Conservation (phyloP, 2,797 vertebrate genomes). For the Sphenopsis melanotis region DNA sequence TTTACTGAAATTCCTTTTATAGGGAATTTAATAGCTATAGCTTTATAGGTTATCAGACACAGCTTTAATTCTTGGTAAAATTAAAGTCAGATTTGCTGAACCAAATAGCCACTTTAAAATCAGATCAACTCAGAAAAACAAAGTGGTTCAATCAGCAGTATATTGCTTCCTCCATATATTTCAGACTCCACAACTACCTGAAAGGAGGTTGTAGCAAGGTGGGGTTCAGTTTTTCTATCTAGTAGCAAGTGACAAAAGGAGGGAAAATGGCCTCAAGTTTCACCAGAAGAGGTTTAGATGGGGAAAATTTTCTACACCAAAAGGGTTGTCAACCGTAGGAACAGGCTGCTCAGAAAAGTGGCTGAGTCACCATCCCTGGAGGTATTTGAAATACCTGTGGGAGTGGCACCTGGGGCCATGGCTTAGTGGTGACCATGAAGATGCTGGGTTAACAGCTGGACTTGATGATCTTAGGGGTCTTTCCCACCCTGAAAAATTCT, state of each 20-base stretch:
- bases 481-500: neutral
- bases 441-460: neutral
- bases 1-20: neutral
- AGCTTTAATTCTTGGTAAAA: neutral
- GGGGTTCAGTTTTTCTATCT: neutral
- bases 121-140: neutral
- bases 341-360: neutral
- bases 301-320: neutral
- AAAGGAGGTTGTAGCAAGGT: neutral
- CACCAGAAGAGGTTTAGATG: neutral
- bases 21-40: neutral
- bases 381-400: fast-evolving
- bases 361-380: neutral
- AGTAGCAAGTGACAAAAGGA: neutral
- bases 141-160: neutral
- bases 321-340: neutral
- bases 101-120: neutral
- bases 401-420: too few species aligned
- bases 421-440: neutral
- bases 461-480: neutral
- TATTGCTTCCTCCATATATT: neutral
- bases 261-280: neutral
- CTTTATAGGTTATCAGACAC: neutral
- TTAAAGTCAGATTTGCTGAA: neutral
- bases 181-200: neutral